Conservation (phyloP, 2,113 vertebrate species). For the Tragelaphus strepsiceros region DNA sequence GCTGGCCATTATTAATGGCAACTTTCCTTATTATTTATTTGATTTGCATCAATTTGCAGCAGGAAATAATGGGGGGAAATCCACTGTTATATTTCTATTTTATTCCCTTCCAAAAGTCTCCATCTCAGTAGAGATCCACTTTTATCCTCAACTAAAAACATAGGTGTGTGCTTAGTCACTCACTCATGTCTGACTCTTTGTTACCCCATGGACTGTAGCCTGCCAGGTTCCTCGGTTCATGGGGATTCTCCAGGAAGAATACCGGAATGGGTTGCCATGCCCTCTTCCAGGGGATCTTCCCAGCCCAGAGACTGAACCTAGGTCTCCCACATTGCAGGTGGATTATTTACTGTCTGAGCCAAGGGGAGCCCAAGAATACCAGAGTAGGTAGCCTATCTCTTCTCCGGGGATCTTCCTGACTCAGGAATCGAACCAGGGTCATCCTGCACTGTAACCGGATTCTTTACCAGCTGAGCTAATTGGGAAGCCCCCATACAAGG, state of each 20-base stretch:
- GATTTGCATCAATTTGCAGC: not conserved
- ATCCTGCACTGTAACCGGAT: not conserved
- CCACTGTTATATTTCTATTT: not conserved
- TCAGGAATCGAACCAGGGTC: not conserved
- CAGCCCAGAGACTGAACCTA: not conserved
- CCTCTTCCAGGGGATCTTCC: not conserved
- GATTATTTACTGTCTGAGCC: not conserved
- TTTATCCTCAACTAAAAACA: not conserved
- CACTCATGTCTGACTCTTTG: not conserved
- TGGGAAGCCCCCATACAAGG: not conserved
- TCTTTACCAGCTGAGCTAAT: not conserved
- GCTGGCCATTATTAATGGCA: not conserved
- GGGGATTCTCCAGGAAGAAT: not conserved
- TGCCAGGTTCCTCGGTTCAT: fast-evolving
- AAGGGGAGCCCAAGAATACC: not conserved
- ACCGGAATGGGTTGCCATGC: not conserved
- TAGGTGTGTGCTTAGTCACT: not conserved
- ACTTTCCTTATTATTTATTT: not conserved
- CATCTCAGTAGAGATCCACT: not conserved
- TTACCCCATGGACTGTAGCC: not conserved
- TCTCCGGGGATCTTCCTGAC: not conserved
- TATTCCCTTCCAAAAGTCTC: not conserved
- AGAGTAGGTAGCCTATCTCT: not conserved
- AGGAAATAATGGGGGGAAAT: not conserved
- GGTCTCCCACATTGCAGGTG: not conserved